Conservation (phyloP, 1,140 invertebrate species). For the Penaeus vannamei region DNA sequence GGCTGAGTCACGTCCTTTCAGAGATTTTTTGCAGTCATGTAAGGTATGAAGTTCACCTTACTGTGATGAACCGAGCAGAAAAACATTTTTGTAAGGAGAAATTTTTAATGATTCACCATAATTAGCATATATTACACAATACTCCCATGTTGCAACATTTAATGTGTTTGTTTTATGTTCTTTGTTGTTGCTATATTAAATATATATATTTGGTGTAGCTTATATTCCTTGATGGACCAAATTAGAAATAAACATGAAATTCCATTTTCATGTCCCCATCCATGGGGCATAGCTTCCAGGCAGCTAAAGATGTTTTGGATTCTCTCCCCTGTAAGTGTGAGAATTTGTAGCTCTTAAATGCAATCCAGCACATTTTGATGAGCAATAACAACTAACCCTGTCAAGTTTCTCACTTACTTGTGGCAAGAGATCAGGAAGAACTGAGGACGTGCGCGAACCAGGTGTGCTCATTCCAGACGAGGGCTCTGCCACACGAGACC, state of each 20-base stretch:
- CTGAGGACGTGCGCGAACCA: slow-evolving; percentile 85
- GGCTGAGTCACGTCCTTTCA: too few relatives aligned
- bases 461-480: slow-evolving; percentile 71
- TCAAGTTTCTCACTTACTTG: slow-evolving; percentile 71
- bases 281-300: background rate
- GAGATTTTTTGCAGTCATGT: too few relatives aligned
- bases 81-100: too few relatives aligned
- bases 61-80: too few relatives aligned
- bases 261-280: background rate
- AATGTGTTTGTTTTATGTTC: background rate
- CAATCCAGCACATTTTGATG: too few relatives aligned
- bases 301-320: too few relatives aligned
- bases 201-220: background rate
- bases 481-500: slow-evolving; percentile 68
- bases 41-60: too few relatives aligned
- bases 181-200: background rate
- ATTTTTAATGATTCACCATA: too few relatives aligned
- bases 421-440: slow-evolving; percentile 94
- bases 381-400: background rate
- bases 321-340: too few relatives aligned
- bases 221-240: too few relatives aligned
- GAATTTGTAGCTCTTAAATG: too few relatives aligned
- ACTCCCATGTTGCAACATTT: background rate
- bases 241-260: background rate
- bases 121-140: background rate